A percentile compares a stretch with the other conserved stretches of the same genome.
Conservation (phyloP, 1,140 invertebrate species). For the Drosophila mojavensis region DNA sequence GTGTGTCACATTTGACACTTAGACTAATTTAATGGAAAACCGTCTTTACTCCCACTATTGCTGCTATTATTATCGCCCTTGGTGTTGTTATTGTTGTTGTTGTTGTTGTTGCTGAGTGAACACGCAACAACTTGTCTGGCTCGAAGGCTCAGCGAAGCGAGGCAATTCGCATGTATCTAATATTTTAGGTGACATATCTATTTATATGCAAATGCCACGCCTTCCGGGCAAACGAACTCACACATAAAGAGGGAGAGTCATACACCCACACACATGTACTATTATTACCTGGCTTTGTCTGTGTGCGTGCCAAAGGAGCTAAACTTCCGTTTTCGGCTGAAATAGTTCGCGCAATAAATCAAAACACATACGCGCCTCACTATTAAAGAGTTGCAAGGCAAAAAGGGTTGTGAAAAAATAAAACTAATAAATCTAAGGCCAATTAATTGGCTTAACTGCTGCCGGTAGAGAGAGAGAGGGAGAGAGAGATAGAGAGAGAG, state of each 20-base stretch:
- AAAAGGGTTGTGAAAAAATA: constrained; percentile 43
- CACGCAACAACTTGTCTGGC: constrained; percentile 35
- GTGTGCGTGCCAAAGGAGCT: constrained; percentile 51
- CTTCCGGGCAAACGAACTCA: constrained; percentile 9
- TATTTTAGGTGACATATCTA: constrained; percentile 75
- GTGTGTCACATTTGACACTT: constrained; percentile 59
- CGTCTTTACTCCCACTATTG: constrained; percentile 7
- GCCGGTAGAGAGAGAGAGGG: constrained; percentile 40
- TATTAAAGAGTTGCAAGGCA: neutral
- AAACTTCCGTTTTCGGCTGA: constrained; percentile 44
- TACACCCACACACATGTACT: neutral
- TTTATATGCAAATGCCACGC: constrained; percentile 76
- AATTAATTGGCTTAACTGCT: constrained; percentile 81
- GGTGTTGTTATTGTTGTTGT: constrained; percentile 24
- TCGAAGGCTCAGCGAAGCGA: neutral
- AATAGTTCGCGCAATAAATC: constrained; percentile 69
- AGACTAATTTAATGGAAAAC: constrained; percentile 71
- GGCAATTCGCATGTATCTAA: constrained; percentile 49
- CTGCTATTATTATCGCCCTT: constrained; percentile 1
- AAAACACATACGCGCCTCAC: constrained; percentile 49
- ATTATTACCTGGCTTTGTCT: constrained; percentile 30
- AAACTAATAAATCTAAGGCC: constrained; percentile 76
- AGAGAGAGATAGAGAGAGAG: too few species aligned
- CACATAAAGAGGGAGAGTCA: neutral
- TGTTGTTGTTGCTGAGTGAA: neutral